Conservation (phyloP, 1,140 invertebrate species). For the Dufourea novaeangliae region DNA sequence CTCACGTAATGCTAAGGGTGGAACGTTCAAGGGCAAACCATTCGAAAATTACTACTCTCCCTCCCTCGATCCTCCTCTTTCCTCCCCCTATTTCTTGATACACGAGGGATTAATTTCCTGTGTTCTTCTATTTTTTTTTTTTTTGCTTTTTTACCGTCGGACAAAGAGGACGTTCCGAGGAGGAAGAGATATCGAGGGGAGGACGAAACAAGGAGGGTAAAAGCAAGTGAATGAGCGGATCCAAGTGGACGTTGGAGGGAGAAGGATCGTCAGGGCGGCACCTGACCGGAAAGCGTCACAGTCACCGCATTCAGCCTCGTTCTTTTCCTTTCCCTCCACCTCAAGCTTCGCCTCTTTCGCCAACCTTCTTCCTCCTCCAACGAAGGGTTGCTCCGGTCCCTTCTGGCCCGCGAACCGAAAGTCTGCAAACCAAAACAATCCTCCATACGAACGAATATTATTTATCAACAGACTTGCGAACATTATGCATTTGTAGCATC, state of each 20-base stretch:
- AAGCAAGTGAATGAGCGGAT: constrained; percentile 66
- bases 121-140: too few species aligned
- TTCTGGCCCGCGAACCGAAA: constrained; percentile 11
- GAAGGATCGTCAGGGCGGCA: constrained; percentile 76
- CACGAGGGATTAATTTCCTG: constrained; percentile 45
- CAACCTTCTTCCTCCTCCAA: constrained; percentile 41
- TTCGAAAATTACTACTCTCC: neutral
- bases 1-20: neutral
- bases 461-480: too few species aligned
- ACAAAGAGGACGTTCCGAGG: constrained; percentile 14
- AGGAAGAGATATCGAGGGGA: constrained; percentile 43
- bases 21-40: neutral
- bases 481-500: too few species aligned
- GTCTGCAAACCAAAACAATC: neutral
- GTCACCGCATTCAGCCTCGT: constrained; percentile 77
- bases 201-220: constrained; percentile 46
- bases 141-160: constrained; percentile 20
- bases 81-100: neutral
- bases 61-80: neutral
- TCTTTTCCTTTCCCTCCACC: constrained; percentile 69
- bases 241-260: constrained; percentile 69
- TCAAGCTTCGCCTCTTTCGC: constrained; percentile 50
- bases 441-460: neutral
- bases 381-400: constrained; percentile 57
- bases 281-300: constrained; percentile 81